phyloP scores from a whole-genome alignment of 2,888 invertebrate genomes.

The Ochropacha duplaris region DNA sequence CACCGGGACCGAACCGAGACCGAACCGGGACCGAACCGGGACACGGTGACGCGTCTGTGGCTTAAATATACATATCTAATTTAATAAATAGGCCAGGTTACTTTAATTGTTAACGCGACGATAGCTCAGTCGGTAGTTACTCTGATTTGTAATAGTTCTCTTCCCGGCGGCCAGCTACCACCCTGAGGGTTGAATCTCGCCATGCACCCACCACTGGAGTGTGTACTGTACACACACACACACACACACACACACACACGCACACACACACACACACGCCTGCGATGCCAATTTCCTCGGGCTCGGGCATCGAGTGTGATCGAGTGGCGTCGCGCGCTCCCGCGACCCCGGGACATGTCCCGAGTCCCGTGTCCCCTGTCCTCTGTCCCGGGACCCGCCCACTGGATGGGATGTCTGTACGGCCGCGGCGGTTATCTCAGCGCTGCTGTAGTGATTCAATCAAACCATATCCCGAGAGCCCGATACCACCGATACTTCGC shows the following conservation, averaged over 20 bases:
- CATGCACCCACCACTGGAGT: no score
- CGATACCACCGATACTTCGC: no score
- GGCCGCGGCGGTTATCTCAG: neutral
- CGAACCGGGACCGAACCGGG: no score
- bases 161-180: no score
- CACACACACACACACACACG: no score
- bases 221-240: neutral
- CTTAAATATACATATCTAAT: no score
- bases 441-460: neutral
- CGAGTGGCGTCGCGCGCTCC: neutral
- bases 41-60: neutral
- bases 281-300: neutral
- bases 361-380: no score
- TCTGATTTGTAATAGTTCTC: neutral
- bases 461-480: neutral
- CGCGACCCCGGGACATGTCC: neutral
- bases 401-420: no score
- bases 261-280: no score
- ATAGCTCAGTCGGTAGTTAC: neutral
- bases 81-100: neutral
- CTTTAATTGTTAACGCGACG: no score
- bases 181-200: no score
- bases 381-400: neutral
- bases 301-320: neutral
- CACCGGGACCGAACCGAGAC: no score